Conservation (phyloP, 2,113 vertebrate species). For the Cyprinodon tularosa region DNA sequence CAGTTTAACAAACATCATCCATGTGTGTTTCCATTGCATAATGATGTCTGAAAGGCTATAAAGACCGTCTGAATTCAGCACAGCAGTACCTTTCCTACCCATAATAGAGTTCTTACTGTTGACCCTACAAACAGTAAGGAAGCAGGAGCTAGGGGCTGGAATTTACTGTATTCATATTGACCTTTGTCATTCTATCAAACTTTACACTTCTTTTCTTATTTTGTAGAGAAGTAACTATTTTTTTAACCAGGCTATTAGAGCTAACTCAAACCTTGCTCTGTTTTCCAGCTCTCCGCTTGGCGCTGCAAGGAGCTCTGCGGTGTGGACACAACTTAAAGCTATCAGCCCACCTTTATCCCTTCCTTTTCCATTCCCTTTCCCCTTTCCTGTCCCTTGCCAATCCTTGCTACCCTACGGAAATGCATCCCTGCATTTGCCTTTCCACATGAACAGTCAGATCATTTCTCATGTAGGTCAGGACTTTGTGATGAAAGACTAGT, state of each 20-base stretch:
- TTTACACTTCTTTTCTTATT: slow-evolving; percentile 37
- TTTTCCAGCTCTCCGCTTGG: slow-evolving; percentile 65
- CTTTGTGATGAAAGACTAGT: slow-evolving; percentile 36
- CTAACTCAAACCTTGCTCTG: slow-evolving; percentile 46
- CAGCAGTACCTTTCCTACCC: too few relatives aligned
- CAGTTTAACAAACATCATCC: too few relatives aligned
- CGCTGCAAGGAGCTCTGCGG: slow-evolving; percentile 60
- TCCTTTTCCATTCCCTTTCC: slow-evolving; percentile 40
- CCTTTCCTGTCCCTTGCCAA: slow-evolving; percentile 48
- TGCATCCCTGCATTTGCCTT: slow-evolving; percentile 27
- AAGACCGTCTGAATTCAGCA: too few relatives aligned
- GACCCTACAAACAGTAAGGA: too few relatives aligned
- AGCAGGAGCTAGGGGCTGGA: too few relatives aligned
- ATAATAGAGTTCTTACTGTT: too few relatives aligned
- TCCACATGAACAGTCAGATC: slow-evolving; percentile 45
- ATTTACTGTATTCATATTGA: not conserved
- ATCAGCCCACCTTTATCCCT: slow-evolving; percentile 44
- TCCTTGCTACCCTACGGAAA: slow-evolving; percentile 42
- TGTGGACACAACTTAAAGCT: slow-evolving; percentile 51
- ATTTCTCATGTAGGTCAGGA: slow-evolving; percentile 30
- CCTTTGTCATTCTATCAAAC: not conserved
- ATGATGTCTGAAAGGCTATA: too few relatives aligned
- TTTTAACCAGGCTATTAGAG: slow-evolving; percentile 39
- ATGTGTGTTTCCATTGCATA: too few relatives aligned
- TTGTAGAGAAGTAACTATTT: slow-evolving; percentile 19